Percentiles rank a stretch among this genome's conserved stretches.
These are phyloP conservation scores for Acanthaster planci DNA, from an alignment of 35 echinoderm and acorn worm species.

Conservation along the genomic window DNA sequence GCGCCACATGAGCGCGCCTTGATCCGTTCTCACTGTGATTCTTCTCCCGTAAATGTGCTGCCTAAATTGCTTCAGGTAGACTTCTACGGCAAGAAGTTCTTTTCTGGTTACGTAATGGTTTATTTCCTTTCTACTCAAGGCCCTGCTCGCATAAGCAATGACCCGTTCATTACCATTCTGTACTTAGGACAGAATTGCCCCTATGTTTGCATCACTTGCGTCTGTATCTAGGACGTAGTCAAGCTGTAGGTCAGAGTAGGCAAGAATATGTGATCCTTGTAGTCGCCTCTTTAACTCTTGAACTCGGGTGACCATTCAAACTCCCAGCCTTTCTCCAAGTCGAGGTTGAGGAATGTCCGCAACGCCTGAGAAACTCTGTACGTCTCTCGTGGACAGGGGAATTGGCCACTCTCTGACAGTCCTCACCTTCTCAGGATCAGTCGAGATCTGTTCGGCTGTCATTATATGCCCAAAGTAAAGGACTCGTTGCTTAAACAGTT, in stretches of 20 bases:
- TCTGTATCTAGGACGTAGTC: slow-evolving; percentile 58
- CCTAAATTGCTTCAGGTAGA: slow-evolving; percentile 41
- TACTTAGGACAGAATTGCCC: slow-evolving; percentile 53
- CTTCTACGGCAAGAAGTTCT: slow-evolving; percentile 59
- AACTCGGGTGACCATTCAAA: slow-evolving; percentile 48
- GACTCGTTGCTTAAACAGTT: slow-evolving; percentile 22
- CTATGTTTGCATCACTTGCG: slow-evolving; percentile 39
- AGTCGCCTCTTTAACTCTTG: slow-evolving; percentile 24
- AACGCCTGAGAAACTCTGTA: slow-evolving; percentile 47
- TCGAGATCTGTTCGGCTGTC: slow-evolving; percentile 19
- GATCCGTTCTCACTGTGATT: too few relatives aligned
- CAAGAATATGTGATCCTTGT: slow-evolving; percentile 17
- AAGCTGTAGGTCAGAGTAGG: slow-evolving; percentile 31
- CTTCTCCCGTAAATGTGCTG: too few relatives aligned
- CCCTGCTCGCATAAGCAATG: slow-evolving; percentile 47
- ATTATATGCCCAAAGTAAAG: slow-evolving; percentile 41
- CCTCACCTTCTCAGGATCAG: slow-evolving; percentile 44
- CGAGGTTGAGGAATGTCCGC: slow-evolving; percentile 43
- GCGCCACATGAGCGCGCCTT: too few relatives aligned
- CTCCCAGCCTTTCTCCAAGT: slow-evolving; percentile 28
- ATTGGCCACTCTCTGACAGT: slow-evolving; percentile 14
- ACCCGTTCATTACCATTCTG: slow-evolving; percentile 37
- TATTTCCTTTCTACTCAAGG: slow-evolving; percentile 27
- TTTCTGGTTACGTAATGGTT: slow-evolving; percentile 54
- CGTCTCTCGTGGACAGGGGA: background rate